Percentiles rank a stretch among this genome's conserved stretches.
Conservation (phyloP, 1,140 invertebrate genomes). For the Drosophila auraria region DNA sequence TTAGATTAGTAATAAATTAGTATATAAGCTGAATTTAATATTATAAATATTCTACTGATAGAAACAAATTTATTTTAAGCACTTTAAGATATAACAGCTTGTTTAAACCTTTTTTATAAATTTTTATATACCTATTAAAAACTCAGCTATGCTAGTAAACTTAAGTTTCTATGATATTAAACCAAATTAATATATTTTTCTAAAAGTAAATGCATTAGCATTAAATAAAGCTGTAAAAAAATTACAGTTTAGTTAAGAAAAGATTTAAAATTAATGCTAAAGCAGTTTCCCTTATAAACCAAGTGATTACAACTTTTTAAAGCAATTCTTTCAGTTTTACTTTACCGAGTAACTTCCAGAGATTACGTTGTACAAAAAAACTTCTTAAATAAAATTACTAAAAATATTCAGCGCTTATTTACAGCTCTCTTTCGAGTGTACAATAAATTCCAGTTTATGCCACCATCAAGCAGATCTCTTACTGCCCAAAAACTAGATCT, state of each 20-base stretch:
- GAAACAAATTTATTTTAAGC: background rate
- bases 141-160: background rate
- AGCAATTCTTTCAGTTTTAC: too few species aligned
- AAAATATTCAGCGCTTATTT: constrained; percentile 6
- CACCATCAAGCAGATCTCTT: background rate
- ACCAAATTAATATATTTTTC: background rate
- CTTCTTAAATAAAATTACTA: constrained; percentile 6
- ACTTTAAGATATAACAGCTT: background rate
- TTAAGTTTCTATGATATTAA: background rate
- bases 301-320: background rate
- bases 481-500: background rate
- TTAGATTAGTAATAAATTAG: too few species aligned
- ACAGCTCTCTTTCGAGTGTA: constrained; percentile 6
- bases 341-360: background rate
- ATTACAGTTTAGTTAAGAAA: background rate
- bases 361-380: too few species aligned
- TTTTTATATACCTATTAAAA: background rate
- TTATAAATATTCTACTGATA: background rate
- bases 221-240: background rate
- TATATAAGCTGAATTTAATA: background rate
- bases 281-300: background rate
- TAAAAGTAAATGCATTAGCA: background rate
- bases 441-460: constrained; percentile 24
- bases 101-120: background rate
- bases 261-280: constrained; percentile 2